Evolutionary conservation across 1,140 invertebrate genomes (phyloP).

Genomic region (Battus philenor): DNA sequence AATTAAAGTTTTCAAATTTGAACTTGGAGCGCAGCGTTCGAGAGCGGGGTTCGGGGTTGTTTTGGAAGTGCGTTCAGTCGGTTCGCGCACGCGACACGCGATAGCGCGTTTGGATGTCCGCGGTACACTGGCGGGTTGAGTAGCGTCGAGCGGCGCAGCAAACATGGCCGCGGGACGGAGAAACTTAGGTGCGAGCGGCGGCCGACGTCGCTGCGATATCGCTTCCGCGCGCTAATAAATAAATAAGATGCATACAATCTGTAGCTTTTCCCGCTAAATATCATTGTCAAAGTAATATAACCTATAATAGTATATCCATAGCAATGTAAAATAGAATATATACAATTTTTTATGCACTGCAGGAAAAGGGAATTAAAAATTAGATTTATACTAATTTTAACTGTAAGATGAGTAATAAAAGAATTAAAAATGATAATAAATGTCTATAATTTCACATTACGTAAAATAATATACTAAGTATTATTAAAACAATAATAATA

Average conservation of each 20-base stretch:
- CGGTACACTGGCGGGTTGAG: slow-evolving; percentile 61
- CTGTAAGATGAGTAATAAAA: too few species aligned
- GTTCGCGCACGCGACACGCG: slow-evolving; percentile 24
- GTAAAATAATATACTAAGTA: too few species aligned
- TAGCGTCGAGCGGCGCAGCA: slow-evolving; percentile 34
- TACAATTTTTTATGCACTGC: too few species aligned
- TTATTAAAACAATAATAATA: too few species aligned
- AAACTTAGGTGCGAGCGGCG: slow-evolving; percentile 45
- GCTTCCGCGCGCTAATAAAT: slow-evolving; percentile 61
- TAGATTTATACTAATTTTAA: too few species aligned
- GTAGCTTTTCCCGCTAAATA: neutral
- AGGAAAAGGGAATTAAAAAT: too few species aligned
- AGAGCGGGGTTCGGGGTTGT: slow-evolving; percentile 23
- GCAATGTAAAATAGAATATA: too few species aligned
- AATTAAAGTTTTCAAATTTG: slow-evolving; percentile 28
- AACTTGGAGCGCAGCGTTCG: slow-evolving; percentile 13
- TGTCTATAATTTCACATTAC: too few species aligned
- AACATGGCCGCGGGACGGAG: slow-evolving; percentile 44
- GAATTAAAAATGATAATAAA: too few species aligned
- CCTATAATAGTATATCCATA: too few species aligned
- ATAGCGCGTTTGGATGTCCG: slow-evolving; percentile 46
- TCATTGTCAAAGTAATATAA: too few species aligned
- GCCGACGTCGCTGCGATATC: slow-evolving; percentile 43
- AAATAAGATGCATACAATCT: slow-evolving; percentile 48
- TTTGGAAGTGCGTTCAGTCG: slow-evolving; percentile 30